phyloP scores from a whole-genome alignment of 2,113 vertebrate species.

The Grammomys dolichurus region DNA sequence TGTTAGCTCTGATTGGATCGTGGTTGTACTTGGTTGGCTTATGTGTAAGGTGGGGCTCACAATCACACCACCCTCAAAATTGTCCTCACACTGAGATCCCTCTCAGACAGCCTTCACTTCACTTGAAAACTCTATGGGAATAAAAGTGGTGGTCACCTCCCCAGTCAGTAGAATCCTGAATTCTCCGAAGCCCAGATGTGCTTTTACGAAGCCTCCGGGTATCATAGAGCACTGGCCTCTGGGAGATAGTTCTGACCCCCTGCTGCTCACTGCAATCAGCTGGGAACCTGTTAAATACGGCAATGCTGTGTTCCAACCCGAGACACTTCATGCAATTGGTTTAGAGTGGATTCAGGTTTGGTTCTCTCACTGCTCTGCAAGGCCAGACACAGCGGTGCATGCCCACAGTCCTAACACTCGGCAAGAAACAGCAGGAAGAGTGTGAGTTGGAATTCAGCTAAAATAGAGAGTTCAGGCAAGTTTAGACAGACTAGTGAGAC shows the following conservation, averaged over 20 bases:
- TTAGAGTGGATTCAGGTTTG: not conserved
- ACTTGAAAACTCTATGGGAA: not conserved
- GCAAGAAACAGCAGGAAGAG: not conserved
- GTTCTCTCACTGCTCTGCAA: not conserved
- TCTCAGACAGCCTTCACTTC: not conserved
- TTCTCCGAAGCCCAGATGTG: not conserved
- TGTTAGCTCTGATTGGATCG: not conserved
- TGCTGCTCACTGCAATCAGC: not conserved
- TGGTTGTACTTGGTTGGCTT: not conserved
- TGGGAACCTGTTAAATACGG: not conserved
- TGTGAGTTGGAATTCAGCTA: not conserved
- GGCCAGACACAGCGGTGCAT: not conserved
- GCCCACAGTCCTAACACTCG: not conserved
- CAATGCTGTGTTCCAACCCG: not conserved
- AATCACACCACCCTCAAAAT: not conserved
- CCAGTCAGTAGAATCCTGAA: not conserved
- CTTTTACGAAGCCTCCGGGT: not conserved
- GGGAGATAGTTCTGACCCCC: not conserved
- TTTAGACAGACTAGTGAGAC: not conserved
- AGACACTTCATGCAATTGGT: not conserved
- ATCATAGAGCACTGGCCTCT: not conserved
- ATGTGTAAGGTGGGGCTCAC: not conserved
- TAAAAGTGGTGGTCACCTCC: not conserved
- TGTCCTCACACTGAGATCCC: not conserved
- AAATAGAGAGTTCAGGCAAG: not conserved